Percentiles rank a stretch among this genome's conserved stretches.
phyloP scores from a whole-genome alignment of 2,888 invertebrate species.

The Megastigmus dorsalis region DNA sequence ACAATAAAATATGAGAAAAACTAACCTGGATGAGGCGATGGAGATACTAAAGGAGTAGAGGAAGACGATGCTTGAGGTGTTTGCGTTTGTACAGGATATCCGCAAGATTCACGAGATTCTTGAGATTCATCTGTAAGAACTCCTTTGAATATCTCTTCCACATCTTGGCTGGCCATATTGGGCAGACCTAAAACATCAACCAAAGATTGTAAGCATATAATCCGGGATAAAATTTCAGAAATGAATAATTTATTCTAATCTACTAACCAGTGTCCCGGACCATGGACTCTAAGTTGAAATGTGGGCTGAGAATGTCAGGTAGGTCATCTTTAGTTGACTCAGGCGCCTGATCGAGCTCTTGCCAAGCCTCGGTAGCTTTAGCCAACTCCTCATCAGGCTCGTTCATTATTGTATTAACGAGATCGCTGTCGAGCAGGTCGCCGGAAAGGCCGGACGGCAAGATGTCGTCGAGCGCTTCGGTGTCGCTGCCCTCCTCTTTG shows the following conservation, averaged over 20 bases:
- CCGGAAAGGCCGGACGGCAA: constrained; percentile 79
- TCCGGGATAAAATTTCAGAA: too few relatives aligned
- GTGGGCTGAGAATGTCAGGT: constrained; percentile 81
- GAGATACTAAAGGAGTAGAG: constrained; percentile 71
- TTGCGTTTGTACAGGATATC: constrained; percentile 73
- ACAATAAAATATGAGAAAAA: not conserved
- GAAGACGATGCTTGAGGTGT: constrained; percentile 67
- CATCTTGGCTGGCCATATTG: constrained; percentile 92
- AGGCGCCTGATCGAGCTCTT: constrained; percentile 75
- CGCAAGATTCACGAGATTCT: constrained; percentile 85
- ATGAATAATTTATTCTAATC: too few relatives aligned
- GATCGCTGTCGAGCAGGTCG: constrained; percentile 80
- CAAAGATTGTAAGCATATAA: not conserved
- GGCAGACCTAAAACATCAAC: constrained; percentile 80
- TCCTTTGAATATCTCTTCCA: constrained; percentile 93
- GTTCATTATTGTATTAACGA: constrained; percentile 82
- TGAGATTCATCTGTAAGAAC: constrained; percentile 89
- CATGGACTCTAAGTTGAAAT: constrained; percentile 86
- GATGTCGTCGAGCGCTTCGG: constrained; percentile 81
- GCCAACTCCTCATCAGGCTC: constrained; percentile 77
- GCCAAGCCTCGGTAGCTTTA: constrained; percentile 76
- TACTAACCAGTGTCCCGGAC: constrained; percentile 78
- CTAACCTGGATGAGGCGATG: constrained; percentile 72
- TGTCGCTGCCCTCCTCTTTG: constrained; percentile 76
- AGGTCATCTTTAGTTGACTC: constrained; percentile 83